Evolutionary conservation across 2,888 invertebrate genomes (phyloP).

Genomic region (Megaustenia siamemsis): DNA sequence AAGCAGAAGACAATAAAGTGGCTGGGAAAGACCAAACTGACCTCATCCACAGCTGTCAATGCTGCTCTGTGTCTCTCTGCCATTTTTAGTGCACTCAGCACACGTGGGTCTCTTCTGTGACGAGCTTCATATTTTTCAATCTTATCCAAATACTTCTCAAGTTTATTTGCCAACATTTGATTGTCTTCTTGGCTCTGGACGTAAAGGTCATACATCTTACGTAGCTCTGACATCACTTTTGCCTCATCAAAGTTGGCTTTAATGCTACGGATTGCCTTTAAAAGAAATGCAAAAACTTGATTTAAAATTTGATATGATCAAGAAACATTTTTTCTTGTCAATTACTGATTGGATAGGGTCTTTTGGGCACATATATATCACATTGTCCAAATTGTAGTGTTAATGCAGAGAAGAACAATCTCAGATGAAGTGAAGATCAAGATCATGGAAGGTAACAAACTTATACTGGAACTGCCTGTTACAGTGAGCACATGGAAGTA

Average conservation of each 20-base stretch:
- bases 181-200: slow-evolving; percentile 31
- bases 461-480: too few relatives aligned
- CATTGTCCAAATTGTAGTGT: too few relatives aligned
- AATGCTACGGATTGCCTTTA: slow-evolving; percentile 25
- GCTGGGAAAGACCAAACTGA: neutral
- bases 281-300: neutral
- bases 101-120: slow-evolving; percentile 42
- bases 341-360: too few relatives aligned
- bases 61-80: slow-evolving; percentile 32
- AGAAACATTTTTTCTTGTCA: too few relatives aligned
- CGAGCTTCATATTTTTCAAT: slow-evolving; percentile 44
- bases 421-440: too few relatives aligned
- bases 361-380: too few relatives aligned
- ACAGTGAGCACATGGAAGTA: too few relatives aligned
- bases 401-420: too few relatives aligned
- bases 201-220: slow-evolving; percentile 46
- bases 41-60: neutral
- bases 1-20: too few relatives aligned
- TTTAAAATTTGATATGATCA: too few relatives aligned
- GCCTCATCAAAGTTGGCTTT: slow-evolving; percentile 27
- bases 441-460: too few relatives aligned
- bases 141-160: slow-evolving; percentile 38
- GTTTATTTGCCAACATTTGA: neutral
- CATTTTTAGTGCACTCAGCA: slow-evolving; percentile 36
- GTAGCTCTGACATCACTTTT: slow-evolving; percentile 38